Percentiles rank a stretch among this genome's conserved stretches.
phyloP scores from a whole-genome alignment of 2,797 vertebrate species.

The Scleropages formosus region DNA sequence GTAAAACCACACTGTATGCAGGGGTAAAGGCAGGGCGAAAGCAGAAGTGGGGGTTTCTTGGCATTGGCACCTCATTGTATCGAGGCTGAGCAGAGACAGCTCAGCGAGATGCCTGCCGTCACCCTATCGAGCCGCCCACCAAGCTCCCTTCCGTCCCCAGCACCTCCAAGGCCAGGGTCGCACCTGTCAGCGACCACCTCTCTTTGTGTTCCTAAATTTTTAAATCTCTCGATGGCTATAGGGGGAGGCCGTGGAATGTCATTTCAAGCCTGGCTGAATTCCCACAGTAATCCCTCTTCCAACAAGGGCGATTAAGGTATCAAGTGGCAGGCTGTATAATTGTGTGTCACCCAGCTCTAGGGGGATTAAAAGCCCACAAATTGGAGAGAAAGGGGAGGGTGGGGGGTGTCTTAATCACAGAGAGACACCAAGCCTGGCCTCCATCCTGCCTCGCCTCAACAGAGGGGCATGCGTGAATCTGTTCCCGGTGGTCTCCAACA shows the following conservation, averaged over 20 bases:
- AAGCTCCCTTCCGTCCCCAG: not conserved
- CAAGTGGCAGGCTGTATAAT: constrained; percentile 53
- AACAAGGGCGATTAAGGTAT: constrained; percentile 59
- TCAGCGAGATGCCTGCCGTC: not conserved
- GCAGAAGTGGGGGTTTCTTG: not conserved
- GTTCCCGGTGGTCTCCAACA: not conserved
- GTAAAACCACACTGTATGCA: not conserved
- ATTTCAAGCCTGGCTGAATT: constrained; percentile 38
- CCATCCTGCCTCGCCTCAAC: not conserved
- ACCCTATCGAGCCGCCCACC: not conserved
- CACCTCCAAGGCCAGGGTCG: not conserved
- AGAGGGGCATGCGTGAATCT: not conserved
- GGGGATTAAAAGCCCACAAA: constrained; percentile 49
- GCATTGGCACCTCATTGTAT: too few relatives aligned
- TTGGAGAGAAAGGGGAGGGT: not conserved
- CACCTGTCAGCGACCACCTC: not conserved
- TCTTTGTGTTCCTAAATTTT: constrained; percentile 18
- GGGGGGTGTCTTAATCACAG: constrained; percentile 20
- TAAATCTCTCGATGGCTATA: constrained; percentile 1
- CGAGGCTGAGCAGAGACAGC: too few relatives aligned
- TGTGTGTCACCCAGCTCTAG: constrained; percentile 53
- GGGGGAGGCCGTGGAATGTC: constrained; percentile 17
- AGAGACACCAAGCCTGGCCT: not conserved
- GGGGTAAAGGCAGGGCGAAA: not conserved
- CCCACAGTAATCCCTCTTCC: constrained; percentile 47